phyloP scores from a whole-genome alignment of 2,113 vertebrate genomes.

The Neogobius melanostomus region DNA sequence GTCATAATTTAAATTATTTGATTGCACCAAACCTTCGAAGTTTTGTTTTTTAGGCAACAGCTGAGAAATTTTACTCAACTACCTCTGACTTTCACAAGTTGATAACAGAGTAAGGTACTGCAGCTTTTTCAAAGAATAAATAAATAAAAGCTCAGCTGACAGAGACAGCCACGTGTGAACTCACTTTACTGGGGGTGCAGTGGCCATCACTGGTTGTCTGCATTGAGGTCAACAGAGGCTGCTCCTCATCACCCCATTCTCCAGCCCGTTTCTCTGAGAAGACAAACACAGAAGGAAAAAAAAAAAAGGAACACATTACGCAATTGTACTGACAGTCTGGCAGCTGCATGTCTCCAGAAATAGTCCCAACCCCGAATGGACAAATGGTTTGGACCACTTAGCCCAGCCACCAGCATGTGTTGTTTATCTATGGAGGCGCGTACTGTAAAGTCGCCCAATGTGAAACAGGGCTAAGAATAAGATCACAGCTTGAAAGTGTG shows the following conservation, averaged over 20 bases:
- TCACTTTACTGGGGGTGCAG: constrained; percentile 69
- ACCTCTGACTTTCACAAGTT: too few species aligned
- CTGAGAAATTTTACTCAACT: too few species aligned
- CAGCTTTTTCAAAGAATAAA: too few species aligned
- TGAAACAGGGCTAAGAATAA: constrained; percentile 31
- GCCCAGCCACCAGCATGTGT: constrained; percentile 15
- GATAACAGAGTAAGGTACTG: too few species aligned
- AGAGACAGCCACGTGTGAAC: not conserved
- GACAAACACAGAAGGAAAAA: constrained; percentile 31
- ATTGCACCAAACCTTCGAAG: too few species aligned
- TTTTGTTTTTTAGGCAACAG: too few species aligned
- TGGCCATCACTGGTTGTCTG: constrained; percentile 82
- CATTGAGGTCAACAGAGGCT: constrained; percentile 65
- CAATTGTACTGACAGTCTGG: not conserved
- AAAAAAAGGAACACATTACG: constrained; percentile 2
- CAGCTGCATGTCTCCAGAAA: constrained; percentile 32
- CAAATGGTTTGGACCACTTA: constrained; percentile 22
- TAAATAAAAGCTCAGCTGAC: too few species aligned
- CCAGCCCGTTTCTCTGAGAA: constrained; percentile 45
- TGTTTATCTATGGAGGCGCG: constrained; percentile 16
- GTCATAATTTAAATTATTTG: too few species aligned
- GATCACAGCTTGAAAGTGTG: constrained; percentile 37
- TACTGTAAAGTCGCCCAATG: constrained; percentile 26
- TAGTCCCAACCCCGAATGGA: constrained; percentile 12
- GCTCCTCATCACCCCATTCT: constrained; percentile 71